phyloP scores from a whole-genome alignment of 2,113 vertebrate genomes.

The Smithornis capensis region DNA sequence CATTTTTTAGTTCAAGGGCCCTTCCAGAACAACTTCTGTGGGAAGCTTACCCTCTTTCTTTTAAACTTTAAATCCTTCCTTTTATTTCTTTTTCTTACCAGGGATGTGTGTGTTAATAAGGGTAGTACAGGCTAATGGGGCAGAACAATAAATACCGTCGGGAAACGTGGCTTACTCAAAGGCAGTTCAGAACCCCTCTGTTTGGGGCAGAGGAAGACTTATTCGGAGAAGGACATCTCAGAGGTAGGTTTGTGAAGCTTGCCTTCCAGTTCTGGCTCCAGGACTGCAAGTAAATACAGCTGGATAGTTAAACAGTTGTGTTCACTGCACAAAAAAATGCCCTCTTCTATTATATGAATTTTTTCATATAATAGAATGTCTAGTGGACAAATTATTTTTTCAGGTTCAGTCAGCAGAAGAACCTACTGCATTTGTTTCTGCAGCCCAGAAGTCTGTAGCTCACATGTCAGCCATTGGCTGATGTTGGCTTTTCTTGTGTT shows the following conservation, averaged over 20 bases:
- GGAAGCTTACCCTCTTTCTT: neutral
- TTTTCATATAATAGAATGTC: neutral
- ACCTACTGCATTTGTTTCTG: neutral
- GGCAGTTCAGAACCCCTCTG: neutral
- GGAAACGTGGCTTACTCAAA: neutral
- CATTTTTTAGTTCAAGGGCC: neutral
- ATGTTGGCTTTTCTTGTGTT: accelerated
- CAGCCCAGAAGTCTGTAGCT: neutral
- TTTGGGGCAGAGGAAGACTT: neutral
- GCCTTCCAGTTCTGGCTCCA: neutral
- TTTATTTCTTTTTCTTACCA: neutral
- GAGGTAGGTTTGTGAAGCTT: neutral
- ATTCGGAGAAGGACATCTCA: neutral
- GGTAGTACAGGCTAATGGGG: neutral
- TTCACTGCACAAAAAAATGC: neutral
- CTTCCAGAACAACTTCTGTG: neutral
- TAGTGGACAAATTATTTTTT: neutral
- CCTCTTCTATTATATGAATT: neutral
- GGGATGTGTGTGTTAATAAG: neutral
- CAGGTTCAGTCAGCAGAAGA: neutral
- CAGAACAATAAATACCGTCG: neutral
- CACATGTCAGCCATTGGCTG: neutral
- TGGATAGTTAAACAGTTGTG: neutral
- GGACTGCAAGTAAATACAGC: neutral
- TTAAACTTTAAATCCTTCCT: neutral